phyloP scores from a whole-genome alignment of 1,140 invertebrate genomes.

The Penaeus vannamei region DNA sequence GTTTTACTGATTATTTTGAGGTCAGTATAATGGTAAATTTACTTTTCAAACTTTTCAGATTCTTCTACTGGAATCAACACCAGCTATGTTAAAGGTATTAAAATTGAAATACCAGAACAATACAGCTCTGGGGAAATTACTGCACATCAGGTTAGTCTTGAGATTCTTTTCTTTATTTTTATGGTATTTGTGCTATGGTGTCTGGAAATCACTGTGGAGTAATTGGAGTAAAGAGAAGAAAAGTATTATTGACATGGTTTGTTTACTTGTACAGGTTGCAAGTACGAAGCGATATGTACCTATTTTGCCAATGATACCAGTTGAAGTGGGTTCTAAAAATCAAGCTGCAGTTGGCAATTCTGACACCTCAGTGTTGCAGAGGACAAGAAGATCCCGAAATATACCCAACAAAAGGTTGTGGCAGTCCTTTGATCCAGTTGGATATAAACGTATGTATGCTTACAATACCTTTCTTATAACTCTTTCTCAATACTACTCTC shows the following conservation, averaged over 20 bases:
- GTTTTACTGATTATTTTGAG: no score
- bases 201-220: no score
- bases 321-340: not conserved
- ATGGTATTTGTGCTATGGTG: not conserved
- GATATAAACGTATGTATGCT: conserved; percentile 40
- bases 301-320: conserved; percentile 53
- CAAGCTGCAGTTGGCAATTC: not conserved
- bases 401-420: conserved; percentile 46
- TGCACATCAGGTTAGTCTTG: not conserved
- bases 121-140: not conserved
- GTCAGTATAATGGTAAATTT: no score
- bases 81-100: no score
- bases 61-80: no score
- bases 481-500: not conserved
- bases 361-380: not conserved
- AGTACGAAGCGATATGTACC: conserved; percentile 58
- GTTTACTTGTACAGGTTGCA: not conserved
- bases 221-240: no score
- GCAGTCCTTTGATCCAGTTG: conserved; percentile 32
- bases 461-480: no score
- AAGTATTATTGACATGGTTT: no score
- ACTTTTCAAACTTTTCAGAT: no score
- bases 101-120: no score
- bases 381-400: conserved; percentile 24
- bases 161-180: not conserved